Conservation (phyloP, 2,113 vertebrate species). For the Hydropotes inermis region DNA sequence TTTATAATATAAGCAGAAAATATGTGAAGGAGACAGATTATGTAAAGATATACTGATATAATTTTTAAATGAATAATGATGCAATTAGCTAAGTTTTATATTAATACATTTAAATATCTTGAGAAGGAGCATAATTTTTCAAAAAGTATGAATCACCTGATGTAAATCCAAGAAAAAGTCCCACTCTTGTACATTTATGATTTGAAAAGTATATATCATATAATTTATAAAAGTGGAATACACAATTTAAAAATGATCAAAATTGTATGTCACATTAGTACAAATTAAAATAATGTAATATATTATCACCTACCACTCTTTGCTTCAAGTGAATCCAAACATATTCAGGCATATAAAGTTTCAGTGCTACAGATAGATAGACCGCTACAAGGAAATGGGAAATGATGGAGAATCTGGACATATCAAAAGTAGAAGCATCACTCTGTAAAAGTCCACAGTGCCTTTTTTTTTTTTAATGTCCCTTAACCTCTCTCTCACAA, state of each 20-base stretch:
- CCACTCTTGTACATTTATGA: neutral
- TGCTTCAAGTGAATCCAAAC: neutral
- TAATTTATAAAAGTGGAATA: neutral
- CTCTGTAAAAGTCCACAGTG: neutral
- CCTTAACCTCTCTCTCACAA: neutral
- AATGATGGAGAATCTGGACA: neutral
- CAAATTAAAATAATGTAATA: neutral
- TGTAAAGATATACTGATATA: neutral
- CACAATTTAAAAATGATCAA: neutral
- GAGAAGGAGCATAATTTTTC: neutral
- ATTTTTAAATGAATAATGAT: slow-evolving; percentile 9
- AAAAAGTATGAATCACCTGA: neutral
- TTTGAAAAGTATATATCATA: neutral
- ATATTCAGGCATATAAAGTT: neutral
- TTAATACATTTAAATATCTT: neutral
- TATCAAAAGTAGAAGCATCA: neutral
- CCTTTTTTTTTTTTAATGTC: neutral
- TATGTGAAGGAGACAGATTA: neutral
- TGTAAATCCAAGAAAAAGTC: neutral
- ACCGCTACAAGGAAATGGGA: neutral
- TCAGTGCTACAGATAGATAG: neutral
- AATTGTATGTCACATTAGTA: neutral
- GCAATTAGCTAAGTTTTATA: neutral
- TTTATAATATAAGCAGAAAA: neutral
- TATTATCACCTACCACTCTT: neutral